phyloP scores from a whole-genome alignment of 2,888 invertebrate species.

The Netelia melanura region DNA sequence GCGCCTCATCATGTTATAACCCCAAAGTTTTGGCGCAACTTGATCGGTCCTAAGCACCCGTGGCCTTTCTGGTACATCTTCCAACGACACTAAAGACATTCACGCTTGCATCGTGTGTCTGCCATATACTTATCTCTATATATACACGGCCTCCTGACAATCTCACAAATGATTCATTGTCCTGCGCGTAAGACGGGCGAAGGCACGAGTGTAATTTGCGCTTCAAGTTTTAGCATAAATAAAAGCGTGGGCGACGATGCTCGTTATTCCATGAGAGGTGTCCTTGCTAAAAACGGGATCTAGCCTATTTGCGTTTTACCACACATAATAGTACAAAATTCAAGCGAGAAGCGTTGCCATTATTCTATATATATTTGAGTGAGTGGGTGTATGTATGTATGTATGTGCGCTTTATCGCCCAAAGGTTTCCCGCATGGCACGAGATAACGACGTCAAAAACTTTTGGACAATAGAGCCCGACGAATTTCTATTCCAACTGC shows the following conservation, averaged over 20 bases:
- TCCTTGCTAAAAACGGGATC: slow-evolving; percentile 62
- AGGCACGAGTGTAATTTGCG: slow-evolving; percentile 64
- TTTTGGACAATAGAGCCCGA: slow-evolving; percentile 69
- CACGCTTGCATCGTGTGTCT: too few species aligned
- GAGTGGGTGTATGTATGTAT: not conserved
- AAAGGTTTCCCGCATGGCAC: slow-evolving; percentile 18
- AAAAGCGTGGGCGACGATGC: slow-evolving; percentile 47
- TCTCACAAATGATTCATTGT: slow-evolving; percentile 70
- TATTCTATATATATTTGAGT: not conserved
- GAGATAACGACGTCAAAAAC: slow-evolving; percentile 68
- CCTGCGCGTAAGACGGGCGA: slow-evolving; percentile 40
- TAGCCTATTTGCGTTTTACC: slow-evolving; percentile 30
- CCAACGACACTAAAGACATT: not conserved
- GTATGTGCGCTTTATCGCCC: not conserved
- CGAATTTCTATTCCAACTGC: slow-evolving; percentile 50
- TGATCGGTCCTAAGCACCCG: slow-evolving; percentile 34
- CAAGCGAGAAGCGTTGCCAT: not conserved
- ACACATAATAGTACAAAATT: slow-evolving; percentile 3
- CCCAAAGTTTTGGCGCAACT: slow-evolving; percentile 46
- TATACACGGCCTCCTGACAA: not conserved
- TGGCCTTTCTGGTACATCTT: not conserved
- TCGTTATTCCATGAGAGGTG: slow-evolving; percentile 8
- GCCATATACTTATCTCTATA: not conserved
- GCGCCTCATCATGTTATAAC: slow-evolving; percentile 45
- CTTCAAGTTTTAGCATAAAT: slow-evolving; percentile 72